These are phyloP conservation scores for Perithous albicinctus DNA, from an alignment of 2,888 invertebrate species.

Conservation along the genomic window DNA sequence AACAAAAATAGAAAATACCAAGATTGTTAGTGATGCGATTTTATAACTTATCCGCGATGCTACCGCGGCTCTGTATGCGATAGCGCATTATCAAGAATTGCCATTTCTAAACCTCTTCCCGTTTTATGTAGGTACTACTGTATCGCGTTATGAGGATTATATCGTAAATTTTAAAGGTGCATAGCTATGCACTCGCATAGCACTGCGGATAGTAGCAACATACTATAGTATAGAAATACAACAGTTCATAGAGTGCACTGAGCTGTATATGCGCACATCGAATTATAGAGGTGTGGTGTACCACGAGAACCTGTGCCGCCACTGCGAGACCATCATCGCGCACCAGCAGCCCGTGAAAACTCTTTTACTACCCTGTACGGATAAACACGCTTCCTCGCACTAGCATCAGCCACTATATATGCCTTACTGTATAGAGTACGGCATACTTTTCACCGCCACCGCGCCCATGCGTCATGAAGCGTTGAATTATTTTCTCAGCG, in stretches of 20 bases:
- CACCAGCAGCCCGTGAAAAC: conserved; percentile 61
- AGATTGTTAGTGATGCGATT: no score
- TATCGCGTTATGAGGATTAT: conserved; percentile 7
- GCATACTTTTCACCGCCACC: conserved; percentile 50
- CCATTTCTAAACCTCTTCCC: not conserved
- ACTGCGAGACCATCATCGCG: conserved; percentile 22
- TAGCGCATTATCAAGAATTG: not conserved
- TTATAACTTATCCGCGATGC: not conserved
- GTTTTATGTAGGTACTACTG: not conserved
- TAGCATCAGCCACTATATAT: conserved; percentile 35
- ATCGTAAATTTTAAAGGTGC: conserved; percentile 35
- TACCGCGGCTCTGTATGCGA: not conserved
- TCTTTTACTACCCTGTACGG: conserved; percentile 58
- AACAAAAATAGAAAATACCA: no score
- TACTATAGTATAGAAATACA: not conserved
- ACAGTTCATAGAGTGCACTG: conserved; percentile 16
- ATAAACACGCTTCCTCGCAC: conserved; percentile 40
- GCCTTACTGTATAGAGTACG: no score
- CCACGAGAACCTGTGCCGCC: conserved; percentile 8
- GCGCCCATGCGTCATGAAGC: conserved; percentile 59
- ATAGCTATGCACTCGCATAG: not conserved
- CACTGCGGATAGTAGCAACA: not conserved
- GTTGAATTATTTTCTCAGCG: conserved; percentile 63
- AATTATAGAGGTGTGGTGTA: not conserved
- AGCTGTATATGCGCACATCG: conserved; percentile 11